phyloP scores from a whole-genome alignment of 2,888 invertebrate genomes.

The Thumatha senex region DNA sequence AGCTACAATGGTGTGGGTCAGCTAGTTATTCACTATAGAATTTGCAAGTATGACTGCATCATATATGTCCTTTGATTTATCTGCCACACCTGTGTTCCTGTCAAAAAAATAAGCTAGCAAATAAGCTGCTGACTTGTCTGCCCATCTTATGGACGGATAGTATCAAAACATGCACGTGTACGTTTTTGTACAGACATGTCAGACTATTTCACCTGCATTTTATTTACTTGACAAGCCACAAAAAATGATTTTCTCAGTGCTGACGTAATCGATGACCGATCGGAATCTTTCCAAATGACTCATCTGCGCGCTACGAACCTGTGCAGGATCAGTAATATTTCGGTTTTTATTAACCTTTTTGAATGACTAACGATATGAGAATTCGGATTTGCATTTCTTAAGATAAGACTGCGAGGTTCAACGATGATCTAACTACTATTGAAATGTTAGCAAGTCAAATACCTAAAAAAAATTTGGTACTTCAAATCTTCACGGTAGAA shows the following conservation, averaged over 20 bases:
- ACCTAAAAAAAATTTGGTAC: too few relatives aligned
- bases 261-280: slow-evolving; percentile 68
- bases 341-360: slow-evolving; percentile 61
- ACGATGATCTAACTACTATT: background rate
- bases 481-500: too few relatives aligned
- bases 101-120: background rate
- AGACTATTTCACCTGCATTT: slow-evolving; percentile 17
- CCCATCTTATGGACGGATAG: background rate
- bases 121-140: background rate
- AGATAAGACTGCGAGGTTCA: slow-evolving; percentile 12
- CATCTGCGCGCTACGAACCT: slow-evolving; percentile 47
- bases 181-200: slow-evolving; percentile 7
- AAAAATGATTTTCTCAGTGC: slow-evolving; percentile 35
- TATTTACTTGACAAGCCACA: slow-evolving; percentile 20
- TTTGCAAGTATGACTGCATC: too few relatives aligned
- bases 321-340: slow-evolving; percentile 50
- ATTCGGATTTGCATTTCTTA: slow-evolving; percentile 46
- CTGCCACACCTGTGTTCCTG: background rate
- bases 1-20: too few relatives aligned
- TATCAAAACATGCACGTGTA: background rate
- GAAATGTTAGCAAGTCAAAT: background rate
- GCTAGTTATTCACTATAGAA: too few relatives aligned
- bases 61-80: background rate
- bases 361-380: slow-evolving; percentile 57
- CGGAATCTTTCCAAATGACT: slow-evolving; percentile 62